A percentile compares a stretch with the other conserved stretches of the same genome.
These are phyloP conservation scores for Vesta saturnalis DNA, from an alignment of 2,888 invertebrate genomes.

Conservation along the genomic window DNA sequence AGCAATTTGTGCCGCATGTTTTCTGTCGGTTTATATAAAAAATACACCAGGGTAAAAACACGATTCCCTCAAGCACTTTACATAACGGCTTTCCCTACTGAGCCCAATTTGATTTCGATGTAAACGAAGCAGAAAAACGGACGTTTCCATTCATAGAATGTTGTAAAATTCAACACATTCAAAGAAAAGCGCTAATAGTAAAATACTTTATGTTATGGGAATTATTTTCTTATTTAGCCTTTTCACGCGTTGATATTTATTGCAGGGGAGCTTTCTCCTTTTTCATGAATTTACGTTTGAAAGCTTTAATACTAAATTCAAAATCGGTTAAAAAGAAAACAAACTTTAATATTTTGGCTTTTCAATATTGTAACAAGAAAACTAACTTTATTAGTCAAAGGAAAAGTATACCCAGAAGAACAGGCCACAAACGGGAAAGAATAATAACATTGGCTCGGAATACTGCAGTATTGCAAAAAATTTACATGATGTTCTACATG, in stretches of 20 bases:
- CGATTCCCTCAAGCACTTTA: conserved; percentile 39
- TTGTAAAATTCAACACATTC: conserved; percentile 39
- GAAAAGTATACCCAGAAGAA: conserved; percentile 18
- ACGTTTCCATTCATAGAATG: conserved; percentile 38
- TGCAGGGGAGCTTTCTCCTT: not conserved
- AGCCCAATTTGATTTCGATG: conserved; percentile 39
- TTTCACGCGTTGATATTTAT: conserved; percentile 7
- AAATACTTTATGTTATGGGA: conserved; percentile 27
- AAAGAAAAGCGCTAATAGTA: conserved; percentile 33
- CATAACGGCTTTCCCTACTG: conserved; percentile 40
- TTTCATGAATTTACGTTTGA: not conserved
- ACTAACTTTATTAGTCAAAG: conserved; percentile 30
- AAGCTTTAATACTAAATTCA: too few relatives aligned
- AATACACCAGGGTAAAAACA: conserved; percentile 39
- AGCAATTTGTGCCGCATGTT: conserved; percentile 39
- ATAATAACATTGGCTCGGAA: conserved; percentile 41
- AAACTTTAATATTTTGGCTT: not conserved
- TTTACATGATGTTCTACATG: conserved; percentile 45
- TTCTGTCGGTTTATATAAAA: conserved; percentile 40
- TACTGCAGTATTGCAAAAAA: conserved; percentile 48
- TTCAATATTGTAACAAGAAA: conserved; percentile 18
- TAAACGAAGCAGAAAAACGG: conserved; percentile 39
- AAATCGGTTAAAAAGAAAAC: too few relatives aligned
- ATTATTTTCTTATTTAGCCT: conserved; percentile 32
- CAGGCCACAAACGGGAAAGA: conserved; percentile 21